Evolutionary conservation across 2,797 vertebrate species (phyloP).

Genomic region (Jordanella pulchra): DNA sequence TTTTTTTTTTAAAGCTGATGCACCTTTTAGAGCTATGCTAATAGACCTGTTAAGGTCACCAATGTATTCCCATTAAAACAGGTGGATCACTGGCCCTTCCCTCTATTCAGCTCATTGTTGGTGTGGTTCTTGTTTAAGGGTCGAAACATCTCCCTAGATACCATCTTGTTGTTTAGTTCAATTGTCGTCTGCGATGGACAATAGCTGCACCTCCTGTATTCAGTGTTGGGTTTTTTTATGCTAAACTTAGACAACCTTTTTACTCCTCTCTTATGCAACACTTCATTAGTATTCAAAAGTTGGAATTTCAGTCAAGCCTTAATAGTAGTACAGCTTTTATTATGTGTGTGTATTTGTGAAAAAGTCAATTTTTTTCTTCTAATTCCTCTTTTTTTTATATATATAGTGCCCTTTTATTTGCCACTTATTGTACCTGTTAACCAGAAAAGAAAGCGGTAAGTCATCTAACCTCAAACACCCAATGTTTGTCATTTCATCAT

Average conservation of each 20-base stretch:
- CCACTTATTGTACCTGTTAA: slow-evolving; percentile 92
- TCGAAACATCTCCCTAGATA: background rate
- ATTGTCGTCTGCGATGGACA: background rate
- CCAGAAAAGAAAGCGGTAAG: slow-evolving; percentile 89
- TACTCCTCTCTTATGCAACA: background rate
- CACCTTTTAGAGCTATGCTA: background rate
- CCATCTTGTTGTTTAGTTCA: background rate
- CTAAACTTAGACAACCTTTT: background rate
- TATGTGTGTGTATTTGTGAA: background rate
- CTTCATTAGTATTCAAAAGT: background rate
- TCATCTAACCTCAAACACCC: slow-evolving; percentile 13
- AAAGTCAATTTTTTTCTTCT: background rate
- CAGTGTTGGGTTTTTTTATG: background rate
- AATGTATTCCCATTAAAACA: background rate
- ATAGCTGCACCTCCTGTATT: background rate
- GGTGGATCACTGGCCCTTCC: background rate
- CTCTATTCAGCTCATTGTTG: background rate
- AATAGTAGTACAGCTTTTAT: background rate
- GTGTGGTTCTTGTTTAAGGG: background rate
- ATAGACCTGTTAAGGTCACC: background rate
- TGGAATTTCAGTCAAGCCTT: too few relatives aligned
- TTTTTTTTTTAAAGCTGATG: background rate
- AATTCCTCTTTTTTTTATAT: slow-evolving; percentile 18
- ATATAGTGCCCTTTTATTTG: slow-evolving; percentile 91
- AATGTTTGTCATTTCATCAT: background rate